Base-by-base conservation (phyloP, 2,797 vertebrate species). In the Benthosema pterotum region DNA sequence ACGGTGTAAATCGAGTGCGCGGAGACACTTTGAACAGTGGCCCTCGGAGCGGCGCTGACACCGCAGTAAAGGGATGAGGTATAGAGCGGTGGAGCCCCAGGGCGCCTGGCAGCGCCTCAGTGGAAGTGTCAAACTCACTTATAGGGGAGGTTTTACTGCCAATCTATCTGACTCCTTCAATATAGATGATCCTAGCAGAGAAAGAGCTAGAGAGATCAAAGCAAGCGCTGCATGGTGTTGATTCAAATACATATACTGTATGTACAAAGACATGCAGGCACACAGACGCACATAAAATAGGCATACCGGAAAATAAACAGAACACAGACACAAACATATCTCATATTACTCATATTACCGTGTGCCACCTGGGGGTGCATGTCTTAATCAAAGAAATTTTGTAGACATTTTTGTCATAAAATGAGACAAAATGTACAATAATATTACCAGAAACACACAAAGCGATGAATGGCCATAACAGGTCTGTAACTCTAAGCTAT, bases 71-170 rank as follows among this genome's bases (percentile, higher is more conserved):
- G 63, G 83, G 80, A 87, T 82, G 73, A 86, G 77, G 83, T 79
- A 74, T 72, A 66, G 77, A 80, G 67, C n/a, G n/a, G n/a, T n/a
- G 28, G 15, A 69, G 74, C 77, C 76, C 63, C 50, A 7, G 69
- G 74, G 75, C 54, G 60, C 66, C 80, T 82, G 77, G 80, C 79
- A 81, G 75, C 62, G 65, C 57, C 71, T 81, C 84, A 68, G 80
- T 82, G 80, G 75, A 83, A 72, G 77, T 88, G 86, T 89, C 89
- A 84, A 71, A 72, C 68, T 70, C 58, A 75, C 80, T 88, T 85
- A 84, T 79, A 54, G 72, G 48, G 58, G 57, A 75, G 69, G 67
- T 69, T 86, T 87, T 83, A 82, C 80, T 76, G 77, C 72, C 80
- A 83, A 62, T 83, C 75, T 60, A 62, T 83, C 75, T 60, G 66